Evolutionary conservation across 2,113 vertebrate genomes (phyloP).

Genomic region (Eupsittula cactorum): DNA sequence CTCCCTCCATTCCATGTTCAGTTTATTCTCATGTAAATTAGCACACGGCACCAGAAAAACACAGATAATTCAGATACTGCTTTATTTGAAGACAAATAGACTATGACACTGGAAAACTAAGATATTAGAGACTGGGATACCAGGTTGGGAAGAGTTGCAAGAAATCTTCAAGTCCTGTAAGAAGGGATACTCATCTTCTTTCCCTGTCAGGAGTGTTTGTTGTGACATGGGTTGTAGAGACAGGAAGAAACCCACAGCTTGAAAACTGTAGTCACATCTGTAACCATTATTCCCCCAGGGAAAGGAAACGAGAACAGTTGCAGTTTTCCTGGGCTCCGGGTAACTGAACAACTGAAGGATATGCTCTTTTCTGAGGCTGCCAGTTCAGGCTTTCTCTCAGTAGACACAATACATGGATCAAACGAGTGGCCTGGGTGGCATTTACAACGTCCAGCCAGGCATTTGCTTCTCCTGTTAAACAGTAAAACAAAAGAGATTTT

Average conservation of each 20-base stretch:
- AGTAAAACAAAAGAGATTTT: neutral
- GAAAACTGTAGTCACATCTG: neutral
- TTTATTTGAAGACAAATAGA: neutral
- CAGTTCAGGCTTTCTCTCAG: neutral
- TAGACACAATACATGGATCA: neutral
- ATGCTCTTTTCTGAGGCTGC: neutral
- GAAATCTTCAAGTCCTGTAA: neutral
- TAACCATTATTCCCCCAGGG: neutral
- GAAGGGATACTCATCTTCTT: neutral
- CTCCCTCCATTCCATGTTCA: neutral
- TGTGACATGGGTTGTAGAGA: neutral
- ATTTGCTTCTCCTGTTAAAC: neutral
- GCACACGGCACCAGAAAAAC: neutral
- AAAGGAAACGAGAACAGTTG: neutral
- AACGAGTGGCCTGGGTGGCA: neutral
- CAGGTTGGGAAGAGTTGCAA: neutral
- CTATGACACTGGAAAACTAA: neutral
- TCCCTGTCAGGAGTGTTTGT: neutral
- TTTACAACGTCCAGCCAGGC: neutral
- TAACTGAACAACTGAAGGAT: neutral
- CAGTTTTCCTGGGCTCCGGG: neutral
- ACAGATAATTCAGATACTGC: neutral
- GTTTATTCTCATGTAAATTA: neutral
- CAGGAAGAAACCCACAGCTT: neutral
- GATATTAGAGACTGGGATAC: neutral